Conservation (phyloP, 2,888 invertebrate species). For the Lacanobia oleracea region DNA sequence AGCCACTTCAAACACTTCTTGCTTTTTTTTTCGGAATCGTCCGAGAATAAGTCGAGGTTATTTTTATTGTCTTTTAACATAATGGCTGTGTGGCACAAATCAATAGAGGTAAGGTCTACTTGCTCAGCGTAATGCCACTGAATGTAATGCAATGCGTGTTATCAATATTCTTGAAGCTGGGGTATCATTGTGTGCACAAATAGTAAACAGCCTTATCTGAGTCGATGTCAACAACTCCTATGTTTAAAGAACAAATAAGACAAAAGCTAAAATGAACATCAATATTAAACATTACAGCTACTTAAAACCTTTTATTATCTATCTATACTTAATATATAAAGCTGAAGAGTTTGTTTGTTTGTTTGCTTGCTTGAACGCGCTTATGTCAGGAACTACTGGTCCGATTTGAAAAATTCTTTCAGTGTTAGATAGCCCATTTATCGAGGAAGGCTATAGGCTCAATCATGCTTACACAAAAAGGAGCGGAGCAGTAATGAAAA, state of each 20-base stretch:
- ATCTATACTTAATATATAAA: too few relatives aligned
- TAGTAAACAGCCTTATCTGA: constrained; percentile 83
- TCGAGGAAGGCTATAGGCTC: too few relatives aligned
- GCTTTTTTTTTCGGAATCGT: constrained; percentile 44
- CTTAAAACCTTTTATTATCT: neutral
- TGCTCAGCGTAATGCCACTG: constrained; percentile 43
- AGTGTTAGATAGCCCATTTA: too few relatives aligned
- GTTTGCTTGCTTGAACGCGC: too few relatives aligned
- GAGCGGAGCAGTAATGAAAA: too few relatives aligned
- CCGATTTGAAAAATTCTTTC: too few relatives aligned
- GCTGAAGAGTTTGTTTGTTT: too few relatives aligned
- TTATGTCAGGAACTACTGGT: too few relatives aligned
- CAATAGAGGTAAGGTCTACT: constrained; percentile 29
- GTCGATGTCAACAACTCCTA: constrained; percentile 79
- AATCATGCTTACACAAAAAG: too few relatives aligned
- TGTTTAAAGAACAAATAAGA: constrained; percentile 73
- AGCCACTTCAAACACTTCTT: constrained; percentile 71
- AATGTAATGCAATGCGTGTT: constrained; percentile 56
- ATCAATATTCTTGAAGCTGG: constrained; percentile 68
- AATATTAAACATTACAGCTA: neutral
- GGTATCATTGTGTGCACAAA: constrained; percentile 62
- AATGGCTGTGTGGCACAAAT: constrained; percentile 11
- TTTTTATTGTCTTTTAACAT: constrained; percentile 58
- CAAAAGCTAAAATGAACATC: constrained; percentile 52
- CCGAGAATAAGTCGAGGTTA: constrained; percentile 59